phyloP scores from a whole-genome alignment of 2,797 vertebrate species.

The Smutsia temminckii region DNA sequence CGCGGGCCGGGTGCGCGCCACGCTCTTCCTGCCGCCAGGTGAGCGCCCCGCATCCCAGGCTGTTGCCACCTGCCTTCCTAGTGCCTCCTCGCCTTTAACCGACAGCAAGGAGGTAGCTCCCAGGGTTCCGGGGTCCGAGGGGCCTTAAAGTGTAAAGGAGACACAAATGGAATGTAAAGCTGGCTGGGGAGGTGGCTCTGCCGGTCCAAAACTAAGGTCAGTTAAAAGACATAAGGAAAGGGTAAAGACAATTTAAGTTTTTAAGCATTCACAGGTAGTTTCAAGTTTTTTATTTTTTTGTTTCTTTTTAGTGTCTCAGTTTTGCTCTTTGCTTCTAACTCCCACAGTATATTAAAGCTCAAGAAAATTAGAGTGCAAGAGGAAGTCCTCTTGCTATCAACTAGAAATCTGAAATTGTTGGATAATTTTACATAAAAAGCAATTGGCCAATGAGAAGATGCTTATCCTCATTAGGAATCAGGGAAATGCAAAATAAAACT shows the following conservation, averaged over 20 bases:
- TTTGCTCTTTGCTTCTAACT: not conserved
- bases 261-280: not conserved
- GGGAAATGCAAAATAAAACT: not conserved
- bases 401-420: not conserved
- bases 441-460: not conserved
- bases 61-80: slow-evolving; percentile 1
- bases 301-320: not conserved
- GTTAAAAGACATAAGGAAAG: not conserved
- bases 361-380: not conserved
- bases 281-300: not conserved
- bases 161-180: not conserved
- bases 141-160: not conserved
- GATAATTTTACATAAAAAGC: not conserved
- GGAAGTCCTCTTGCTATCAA: not conserved
- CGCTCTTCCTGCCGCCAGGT: slow-evolving; percentile 89
- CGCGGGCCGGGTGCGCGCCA: slow-evolving; percentile 85
- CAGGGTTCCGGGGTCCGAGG: not conserved
- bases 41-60: slow-evolving; percentile 63
- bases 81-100: not conserved
- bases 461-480: not conserved
- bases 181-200: not conserved
- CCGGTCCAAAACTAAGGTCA: not conserved
- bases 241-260: not conserved
- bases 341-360: not conserved
- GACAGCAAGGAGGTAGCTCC: not conserved